These are phyloP conservation scores for Hirudinaria manillensis DNA, from an alignment of 2,888 invertebrate genomes.

Conservation along the genomic window DNA sequence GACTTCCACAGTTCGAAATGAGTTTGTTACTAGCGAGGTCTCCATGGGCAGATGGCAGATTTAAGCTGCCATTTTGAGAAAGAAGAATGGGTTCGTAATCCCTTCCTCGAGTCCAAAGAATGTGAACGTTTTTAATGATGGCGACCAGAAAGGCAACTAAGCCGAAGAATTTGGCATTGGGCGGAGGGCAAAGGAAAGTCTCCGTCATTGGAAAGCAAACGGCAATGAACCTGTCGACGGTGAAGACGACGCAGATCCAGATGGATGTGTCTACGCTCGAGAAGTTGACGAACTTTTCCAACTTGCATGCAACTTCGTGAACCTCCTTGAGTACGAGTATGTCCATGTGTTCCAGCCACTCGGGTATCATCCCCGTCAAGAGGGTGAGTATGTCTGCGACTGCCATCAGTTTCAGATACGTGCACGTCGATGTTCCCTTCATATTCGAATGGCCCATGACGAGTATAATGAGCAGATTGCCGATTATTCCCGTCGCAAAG, in stretches of 20 bases:
- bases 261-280: slow-evolving; percentile 38
- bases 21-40: not conserved
- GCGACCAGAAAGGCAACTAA: slow-evolving; percentile 30
- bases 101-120: slow-evolving; percentile 40
- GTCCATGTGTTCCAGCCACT: slow-evolving; percentile 38
- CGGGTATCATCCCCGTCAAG: slow-evolving; percentile 41
- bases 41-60: not conserved
- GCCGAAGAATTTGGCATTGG: slow-evolving; percentile 34
- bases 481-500: slow-evolving; percentile 38
- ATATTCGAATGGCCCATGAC: slow-evolving; percentile 38
- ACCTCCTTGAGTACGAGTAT: slow-evolving; percentile 36
- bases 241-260: slow-evolving; percentile 40
- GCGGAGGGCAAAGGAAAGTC: slow-evolving; percentile 27
- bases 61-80: slow-evolving; percentile 4
- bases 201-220: slow-evolving; percentile 40
- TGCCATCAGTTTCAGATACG: slow-evolving; percentile 40
- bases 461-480: slow-evolving; percentile 39
- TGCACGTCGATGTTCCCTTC: slow-evolving; percentile 39
- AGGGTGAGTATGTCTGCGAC: slow-evolving; percentile 39
- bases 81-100: slow-evolving; percentile 27
- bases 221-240: slow-evolving; percentile 39
- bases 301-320: slow-evolving; percentile 37
- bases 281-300: slow-evolving; percentile 40
- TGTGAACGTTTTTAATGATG: slow-evolving; percentile 38
- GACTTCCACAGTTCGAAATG: slow-evolving; percentile 38